Percentiles rank a stretch among this genome's conserved stretches.
phyloP scores from a whole-genome alignment of 2,888 invertebrate genomes.

The Plebejus melissa region DNA sequence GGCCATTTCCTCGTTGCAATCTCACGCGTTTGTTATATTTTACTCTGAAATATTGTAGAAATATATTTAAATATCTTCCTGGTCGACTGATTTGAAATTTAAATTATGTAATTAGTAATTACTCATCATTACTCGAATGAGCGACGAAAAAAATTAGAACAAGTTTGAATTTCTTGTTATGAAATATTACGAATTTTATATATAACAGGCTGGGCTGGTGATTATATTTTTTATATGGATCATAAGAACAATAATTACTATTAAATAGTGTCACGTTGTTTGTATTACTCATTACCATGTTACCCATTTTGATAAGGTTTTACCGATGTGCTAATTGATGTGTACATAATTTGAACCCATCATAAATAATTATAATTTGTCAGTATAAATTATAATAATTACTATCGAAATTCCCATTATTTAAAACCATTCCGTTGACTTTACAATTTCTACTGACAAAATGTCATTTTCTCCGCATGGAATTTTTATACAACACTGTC shows the following conservation, averaged over 20 bases:
- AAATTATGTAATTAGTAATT: background rate
- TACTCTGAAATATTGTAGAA: background rate
- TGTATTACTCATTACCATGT: too few species aligned
- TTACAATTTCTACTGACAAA: background rate
- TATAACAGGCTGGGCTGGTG: background rate
- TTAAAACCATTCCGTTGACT: background rate
- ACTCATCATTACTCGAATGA: background rate
- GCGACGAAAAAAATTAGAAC: background rate
- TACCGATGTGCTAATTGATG: too few species aligned
- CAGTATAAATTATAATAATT: too few species aligned
- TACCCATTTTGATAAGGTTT: background rate
- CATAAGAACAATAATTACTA: background rate
- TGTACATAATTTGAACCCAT: too few species aligned
- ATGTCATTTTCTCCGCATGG: background rate
- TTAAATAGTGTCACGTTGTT: background rate
- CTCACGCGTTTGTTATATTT: background rate
- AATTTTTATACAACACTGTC: background rate
- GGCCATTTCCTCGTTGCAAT: background rate
- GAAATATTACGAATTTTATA: background rate
- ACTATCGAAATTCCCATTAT: too few species aligned
- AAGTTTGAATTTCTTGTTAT: constrained; percentile 2
- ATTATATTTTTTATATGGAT: background rate
- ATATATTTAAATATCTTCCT: background rate
- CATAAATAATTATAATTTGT: too few species aligned
- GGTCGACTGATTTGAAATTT: background rate